Evolutionary conservation across 2,888 invertebrate species (phyloP).

Genomic region (Acanthacorydalis orientalis): DNA sequence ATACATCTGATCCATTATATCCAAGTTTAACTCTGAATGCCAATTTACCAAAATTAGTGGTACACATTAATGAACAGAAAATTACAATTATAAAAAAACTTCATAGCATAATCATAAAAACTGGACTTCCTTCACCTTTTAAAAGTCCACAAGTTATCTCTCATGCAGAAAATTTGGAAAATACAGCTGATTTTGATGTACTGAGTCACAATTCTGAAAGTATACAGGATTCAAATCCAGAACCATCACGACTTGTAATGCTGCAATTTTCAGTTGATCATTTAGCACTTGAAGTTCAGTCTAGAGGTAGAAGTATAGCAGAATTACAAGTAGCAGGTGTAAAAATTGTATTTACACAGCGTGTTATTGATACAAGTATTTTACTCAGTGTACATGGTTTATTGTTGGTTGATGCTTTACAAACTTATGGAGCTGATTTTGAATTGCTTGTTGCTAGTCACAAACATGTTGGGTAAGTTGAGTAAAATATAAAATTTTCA

Average conservation of each 20-base stretch:
- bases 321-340: conserved; percentile 88
- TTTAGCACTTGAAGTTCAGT: conserved; percentile 74
- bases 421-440: conserved; percentile 90
- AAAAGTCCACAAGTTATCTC: conserved; percentile 12
- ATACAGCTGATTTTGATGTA: conserved; percentile 12
- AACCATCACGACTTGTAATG: conserved; percentile 48
- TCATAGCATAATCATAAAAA: conserved; percentile 26
- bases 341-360: conserved; percentile 53
- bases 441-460: conserved; percentile 89
- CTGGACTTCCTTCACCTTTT: conserved; percentile 29
- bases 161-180: conserved; percentile 10
- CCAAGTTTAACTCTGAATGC: conserved; percentile 72
- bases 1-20: conserved; percentile 71
- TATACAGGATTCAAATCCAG: conserved; percentile 26
- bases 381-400: conserved; percentile 83
- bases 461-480: conserved; percentile 67
- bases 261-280: conserved; percentile 78
- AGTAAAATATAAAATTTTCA: background rate
- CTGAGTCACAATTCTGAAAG: conserved; percentile 27
- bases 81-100: conserved; percentile 47
- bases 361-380: conserved; percentile 56
- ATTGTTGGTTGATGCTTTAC: conserved; percentile 83
- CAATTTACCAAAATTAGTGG: conserved; percentile 70
- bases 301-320: conserved; percentile 74
- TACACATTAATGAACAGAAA: conserved; percentile 84